Percentiles rank a stretch among this genome's conserved stretches.
These are phyloP conservation scores for Gymnothorax reevesii DNA, from an alignment of 2,797 vertebrate species.

Conservation along the genomic window DNA sequence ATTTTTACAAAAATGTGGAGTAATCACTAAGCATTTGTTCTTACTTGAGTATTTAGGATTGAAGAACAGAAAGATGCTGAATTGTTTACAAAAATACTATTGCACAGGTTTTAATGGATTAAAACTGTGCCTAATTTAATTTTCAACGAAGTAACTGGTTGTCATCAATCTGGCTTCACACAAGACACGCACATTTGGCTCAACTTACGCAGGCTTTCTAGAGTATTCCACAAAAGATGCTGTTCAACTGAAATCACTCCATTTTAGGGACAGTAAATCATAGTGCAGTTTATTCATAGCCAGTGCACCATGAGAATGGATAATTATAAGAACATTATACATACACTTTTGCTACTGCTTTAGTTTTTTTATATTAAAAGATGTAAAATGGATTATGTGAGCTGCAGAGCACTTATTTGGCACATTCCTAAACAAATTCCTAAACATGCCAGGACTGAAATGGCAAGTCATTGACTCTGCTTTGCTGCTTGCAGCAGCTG, in stretches of 20 bases:
- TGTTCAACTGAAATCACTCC: neutral
- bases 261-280: neutral
- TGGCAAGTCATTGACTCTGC: neutral
- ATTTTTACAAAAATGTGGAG: constrained; percentile 65
- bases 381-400: neutral
- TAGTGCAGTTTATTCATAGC: neutral
- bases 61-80: constrained; percentile 61
- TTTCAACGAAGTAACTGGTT: constrained; percentile 7
- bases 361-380: neutral
- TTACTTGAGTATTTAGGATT: constrained; percentile 68
- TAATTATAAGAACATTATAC: neutral
- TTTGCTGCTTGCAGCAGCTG: neutral
- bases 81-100: constrained; percentile 71
- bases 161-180: neutral
- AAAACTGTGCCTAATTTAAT: constrained; percentile 45
- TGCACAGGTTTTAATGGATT: constrained; percentile 71
- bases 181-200: neutral
- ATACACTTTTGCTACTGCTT: neutral
- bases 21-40: constrained; percentile 57
- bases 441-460: constrained; percentile 1
- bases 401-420: neutral
- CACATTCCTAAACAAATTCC: neutral
- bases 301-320: neutral
- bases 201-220: neutral
- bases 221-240: neutral